Conservation (phyloP, 2,797 vertebrate genomes). For the Hemitrygon akajei region DNA sequence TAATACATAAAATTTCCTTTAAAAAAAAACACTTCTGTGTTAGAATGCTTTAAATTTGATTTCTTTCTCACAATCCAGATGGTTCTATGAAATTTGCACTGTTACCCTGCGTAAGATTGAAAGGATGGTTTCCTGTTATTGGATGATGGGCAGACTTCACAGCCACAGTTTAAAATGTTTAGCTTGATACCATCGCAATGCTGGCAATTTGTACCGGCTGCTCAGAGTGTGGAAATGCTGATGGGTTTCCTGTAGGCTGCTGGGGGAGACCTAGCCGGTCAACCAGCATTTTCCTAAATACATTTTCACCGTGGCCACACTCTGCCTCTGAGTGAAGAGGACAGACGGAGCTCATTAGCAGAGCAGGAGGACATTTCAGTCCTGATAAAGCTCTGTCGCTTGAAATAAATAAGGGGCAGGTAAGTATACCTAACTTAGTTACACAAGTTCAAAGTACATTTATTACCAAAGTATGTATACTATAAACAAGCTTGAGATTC, state of each 20-base stretch:
- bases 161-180: background rate
- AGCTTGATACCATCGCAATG: background rate
- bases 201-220: background rate
- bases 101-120: background rate
- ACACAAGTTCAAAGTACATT: background rate
- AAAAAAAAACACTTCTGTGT: background rate
- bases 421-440: background rate
- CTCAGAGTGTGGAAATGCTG: background rate
- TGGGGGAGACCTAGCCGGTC: background rate
- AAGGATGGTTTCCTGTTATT: background rate
- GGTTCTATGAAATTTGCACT: background rate
- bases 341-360: background rate
- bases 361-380: background rate
- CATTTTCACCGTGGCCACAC: background rate
- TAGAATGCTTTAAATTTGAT: background rate
- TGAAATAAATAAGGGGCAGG: background rate
- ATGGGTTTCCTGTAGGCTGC: slow-evolving; percentile 6
- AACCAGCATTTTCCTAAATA: background rate
- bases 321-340: background rate
- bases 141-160: no score
- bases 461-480: no score
- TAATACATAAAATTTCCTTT: background rate
- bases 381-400: background rate
- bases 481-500: no score
- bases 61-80: background rate